These are phyloP conservation scores for Ametastegia equiseti DNA, from an alignment of 2,888 invertebrate genomes.

Conservation along the genomic window DNA sequence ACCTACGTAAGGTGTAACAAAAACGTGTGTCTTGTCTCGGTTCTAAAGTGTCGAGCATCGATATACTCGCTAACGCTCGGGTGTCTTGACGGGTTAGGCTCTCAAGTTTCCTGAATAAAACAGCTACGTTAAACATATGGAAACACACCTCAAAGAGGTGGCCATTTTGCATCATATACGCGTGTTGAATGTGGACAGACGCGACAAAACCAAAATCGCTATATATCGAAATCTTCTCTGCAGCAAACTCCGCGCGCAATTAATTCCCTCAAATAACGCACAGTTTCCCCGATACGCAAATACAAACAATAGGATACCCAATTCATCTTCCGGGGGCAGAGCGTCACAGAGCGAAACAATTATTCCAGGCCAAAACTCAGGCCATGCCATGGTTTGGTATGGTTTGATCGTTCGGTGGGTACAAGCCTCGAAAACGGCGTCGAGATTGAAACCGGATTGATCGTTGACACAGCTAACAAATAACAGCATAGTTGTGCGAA, in stretches of 20 bases:
- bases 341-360: slow-evolving; percentile 25
- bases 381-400: no score
- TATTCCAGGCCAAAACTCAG: slow-evolving; percentile 37
- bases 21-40: slow-evolving; percentile 37
- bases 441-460: slow-evolving; percentile 42
- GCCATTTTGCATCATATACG: background rate
- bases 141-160: background rate
- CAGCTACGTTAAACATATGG: background rate
- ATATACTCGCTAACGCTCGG: slow-evolving; percentile 37
- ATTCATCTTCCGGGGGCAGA: slow-evolving; percentile 22
- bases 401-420: no score
- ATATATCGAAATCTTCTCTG: no score
- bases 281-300: slow-evolving; percentile 13
- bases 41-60: slow-evolving; percentile 41
- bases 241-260: background rate
- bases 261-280: slow-evolving; percentile 14
- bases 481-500: slow-evolving; percentile 32
- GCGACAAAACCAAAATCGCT: background rate
- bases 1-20: slow-evolving; percentile 30
- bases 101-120: slow-evolving; percentile 38
- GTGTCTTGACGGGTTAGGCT: slow-evolving; percentile 14
- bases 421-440: slow-evolving; percentile 3
- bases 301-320: slow-evolving; percentile 19
- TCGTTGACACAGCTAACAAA: slow-evolving; percentile 48
- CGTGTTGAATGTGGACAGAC: background rate